Percentiles rank a stretch among this genome's conserved stretches.
Evolutionary conservation across 2,888 invertebrate species (phyloP).

Genomic region (Parascotia fuliginaria): DNA sequence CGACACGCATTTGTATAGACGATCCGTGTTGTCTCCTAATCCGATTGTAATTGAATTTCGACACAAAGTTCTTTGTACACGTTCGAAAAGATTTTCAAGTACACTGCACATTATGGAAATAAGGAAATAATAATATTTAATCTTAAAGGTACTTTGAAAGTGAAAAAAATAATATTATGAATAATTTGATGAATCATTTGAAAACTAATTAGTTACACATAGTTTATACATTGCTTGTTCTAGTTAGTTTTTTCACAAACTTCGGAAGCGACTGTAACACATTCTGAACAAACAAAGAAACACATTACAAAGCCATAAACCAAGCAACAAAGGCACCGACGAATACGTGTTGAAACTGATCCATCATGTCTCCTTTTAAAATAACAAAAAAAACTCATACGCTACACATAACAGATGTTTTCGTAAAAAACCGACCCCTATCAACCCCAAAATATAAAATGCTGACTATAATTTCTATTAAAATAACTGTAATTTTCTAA

Average conservation of each 20-base stretch:
- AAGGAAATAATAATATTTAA: background rate
- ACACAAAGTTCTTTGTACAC: slow-evolving; percentile 42
- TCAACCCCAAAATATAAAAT: slow-evolving; percentile 66
- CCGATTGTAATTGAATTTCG: slow-evolving; percentile 68
- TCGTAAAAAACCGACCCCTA: slow-evolving; percentile 78
- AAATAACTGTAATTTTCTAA: slow-evolving; percentile 77
- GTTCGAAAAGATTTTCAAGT: slow-evolving; percentile 34
- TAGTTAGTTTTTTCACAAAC: slow-evolving; percentile 55
- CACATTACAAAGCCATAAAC: slow-evolving; percentile 84
- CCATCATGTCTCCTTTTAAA: slow-evolving; percentile 85
- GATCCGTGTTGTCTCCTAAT: slow-evolving; percentile 69
- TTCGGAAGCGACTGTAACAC: slow-evolving; percentile 74
- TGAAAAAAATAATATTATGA: background rate
- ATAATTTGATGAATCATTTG: background rate
- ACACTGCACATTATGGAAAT: background rate
- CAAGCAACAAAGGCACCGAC: slow-evolving; percentile 82
- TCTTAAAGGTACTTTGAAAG: background rate
- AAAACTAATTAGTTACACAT: slow-evolving; percentile 18
- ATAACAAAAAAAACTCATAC: slow-evolving; percentile 80
- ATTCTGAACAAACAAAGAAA: slow-evolving; percentile 84
- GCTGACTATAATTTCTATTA: slow-evolving; percentile 74
- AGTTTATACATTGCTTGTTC: slow-evolving; percentile 27
- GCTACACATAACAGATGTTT: slow-evolving; percentile 83
- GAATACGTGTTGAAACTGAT: slow-evolving; percentile 85
- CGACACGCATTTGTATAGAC: slow-evolving; percentile 56